Evolutionary conservation across 1,140 invertebrate species (phyloP), one percentile per base, ranked within the genome.

Genomic region (Ylistrum balloti): DNA sequence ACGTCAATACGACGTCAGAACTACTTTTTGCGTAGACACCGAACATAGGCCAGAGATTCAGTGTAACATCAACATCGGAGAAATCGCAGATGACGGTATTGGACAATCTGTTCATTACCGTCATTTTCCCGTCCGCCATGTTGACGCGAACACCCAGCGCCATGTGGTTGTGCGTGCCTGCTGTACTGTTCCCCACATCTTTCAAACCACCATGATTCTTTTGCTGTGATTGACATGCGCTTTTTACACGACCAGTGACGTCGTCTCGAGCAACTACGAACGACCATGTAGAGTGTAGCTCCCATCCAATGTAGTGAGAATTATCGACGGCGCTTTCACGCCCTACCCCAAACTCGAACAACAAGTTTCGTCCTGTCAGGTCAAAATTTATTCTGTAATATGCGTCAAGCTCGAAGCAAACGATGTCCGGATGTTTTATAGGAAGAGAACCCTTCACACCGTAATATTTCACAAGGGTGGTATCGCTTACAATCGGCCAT

Each of bases 291-390:
- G 11, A 74, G 56, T 74, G 22, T 1, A n/a, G 56, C n/a, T 74
- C 56, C 56, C 56, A 74, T 74, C 56, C 56, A 74, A 74, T 74
- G n/a, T 74, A 74, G 28, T 74, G 56, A n/a, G 56, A n/a, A 74
- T 74, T 74, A 28, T 74, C 56, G 28, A 74, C 13, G 22, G 17
- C 56, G 3, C n/a, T 7, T 3, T n/a, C 22, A 0, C 56, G 15
- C 56, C 56, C 56, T 74, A 74, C 28, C 22, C 56, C 56, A n/a
- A 74, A 28, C n/a, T 74, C 56, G n/a, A 74, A 74, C 22, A 74
- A 74, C 56, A 74, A 28, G 56, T 74, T 74, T 74, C 56, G 56
- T 28, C 56, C 56, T 9, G 56, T 74, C 56, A 74, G 28, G 22
- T 74, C 28, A 74, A 74, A 74, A 17, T 74, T 28, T 74, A 74